Evolutionary conservation across 2,113 vertebrate genomes (phyloP), one percentile per base, ranked within the genome.

Genomic region (Ammodytes dubius): DNA sequence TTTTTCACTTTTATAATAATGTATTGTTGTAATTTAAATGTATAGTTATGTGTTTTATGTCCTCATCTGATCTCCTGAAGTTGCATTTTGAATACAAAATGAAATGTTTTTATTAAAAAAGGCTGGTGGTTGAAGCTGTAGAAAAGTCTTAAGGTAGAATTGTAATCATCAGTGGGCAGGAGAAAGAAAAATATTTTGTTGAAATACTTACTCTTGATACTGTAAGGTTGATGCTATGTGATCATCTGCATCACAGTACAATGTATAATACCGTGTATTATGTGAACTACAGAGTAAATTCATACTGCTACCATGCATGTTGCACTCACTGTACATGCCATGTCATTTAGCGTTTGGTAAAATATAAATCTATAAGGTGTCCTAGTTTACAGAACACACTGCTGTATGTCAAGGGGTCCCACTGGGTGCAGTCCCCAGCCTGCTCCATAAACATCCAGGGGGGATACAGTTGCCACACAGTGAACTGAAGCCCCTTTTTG

Each of bases 401-500:
- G 5, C n/a, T 54, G 4, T 5, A 3, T 47, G 74, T 35, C 50
- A 57, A 9, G 40, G 5, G 37, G 57, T 69, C 27, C 27, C 53
- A 40, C 15, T 15, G 6, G 3, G 49, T 12, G 79, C 43, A 54
- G 58, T 42, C 6, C 27, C 52, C 13, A 0, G 27, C 68, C n/a
- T 46, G 1, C 3, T 73, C 17, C 39, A 19, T 4, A 39, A 12
- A 64, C n/a, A n/a, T 53, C 52, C 50, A 53, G 67, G 10, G 46
- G 47, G 47, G 42, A 59, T 58, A 78, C 45, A 1, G 45, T 64
- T 35, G 15, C 17, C 1, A 67, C 37, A 40, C 40, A 67, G 63
- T 65, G 76, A 70, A 50, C 61, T 39, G 43, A 15, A 64, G 45
- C 49, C 27, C 27, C 56, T 83, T 82, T 85, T 72, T 66, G 77